phyloP scores from a whole-genome alignment of 2,888 invertebrate species.

The Diachrysia chrysitis region DNA sequence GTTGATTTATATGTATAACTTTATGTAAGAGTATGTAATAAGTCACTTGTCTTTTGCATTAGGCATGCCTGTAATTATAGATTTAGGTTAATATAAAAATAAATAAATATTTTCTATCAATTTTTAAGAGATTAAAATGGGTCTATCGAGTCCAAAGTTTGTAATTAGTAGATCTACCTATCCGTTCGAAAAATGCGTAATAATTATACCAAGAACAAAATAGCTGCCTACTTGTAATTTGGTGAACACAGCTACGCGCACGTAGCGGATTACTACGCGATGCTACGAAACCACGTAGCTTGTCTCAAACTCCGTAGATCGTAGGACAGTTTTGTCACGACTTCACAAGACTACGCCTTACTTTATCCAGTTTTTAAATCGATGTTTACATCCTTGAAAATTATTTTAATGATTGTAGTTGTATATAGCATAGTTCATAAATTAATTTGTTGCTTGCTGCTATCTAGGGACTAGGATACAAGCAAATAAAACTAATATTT shows the following conservation, averaged over 20 bases:
- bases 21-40: no score
- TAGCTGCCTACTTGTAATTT: background rate
- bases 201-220: background rate
- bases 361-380: background rate
- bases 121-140: no score
- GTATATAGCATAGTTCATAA: background rate
- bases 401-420: background rate
- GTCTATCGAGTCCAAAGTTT: no score
- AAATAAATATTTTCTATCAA: no score
- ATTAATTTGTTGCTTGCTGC: background rate
- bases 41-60: no score
- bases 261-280: slow-evolving; percentile 4
- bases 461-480: no score
- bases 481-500: no score
- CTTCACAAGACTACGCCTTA: background rate
- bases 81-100: no score
- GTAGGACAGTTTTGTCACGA: slow-evolving; percentile 6
- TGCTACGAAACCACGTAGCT: slow-evolving; percentile 6
- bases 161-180: no score
- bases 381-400: background rate
- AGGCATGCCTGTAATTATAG: no score
- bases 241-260: background rate
- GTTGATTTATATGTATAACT: no score
- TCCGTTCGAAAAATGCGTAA: no score
- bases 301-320: slow-evolving; percentile 2